Evolutionary conservation across 1,140 invertebrate species (phyloP), one percentile per base, ranked within the genome.

Genomic region (Euwallacea similis): DNA sequence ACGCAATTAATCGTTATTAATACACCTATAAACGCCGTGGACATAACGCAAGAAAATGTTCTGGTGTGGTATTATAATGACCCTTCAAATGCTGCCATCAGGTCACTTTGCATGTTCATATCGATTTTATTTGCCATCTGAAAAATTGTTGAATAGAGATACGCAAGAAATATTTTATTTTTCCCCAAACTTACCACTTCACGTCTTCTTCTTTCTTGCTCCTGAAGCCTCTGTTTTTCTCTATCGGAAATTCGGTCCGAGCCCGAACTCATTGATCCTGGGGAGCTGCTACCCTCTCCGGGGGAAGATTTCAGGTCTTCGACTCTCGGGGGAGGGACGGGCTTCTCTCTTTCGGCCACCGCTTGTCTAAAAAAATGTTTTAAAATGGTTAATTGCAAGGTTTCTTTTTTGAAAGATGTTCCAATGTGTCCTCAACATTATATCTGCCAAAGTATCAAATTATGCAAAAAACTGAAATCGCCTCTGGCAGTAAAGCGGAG

Each of bases 81-180:
- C 85, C 97, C 94, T 86, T 98, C 96, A 84, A 98, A 98, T 67
- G 93, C 94, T 79, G 95, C 94, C 94, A 98, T 97, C 80, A 98
- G 87, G 86, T 98, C 95, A 86, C 95, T 97, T 85, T 98, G 96
- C 87, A 94, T 90, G 84, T 97, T 98, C 95, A 98, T 97, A 82
- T 98, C 96, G 79, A 98, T 98, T 84, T 94, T 93, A 65, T 93
- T 91, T 64, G 94, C 94, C 91, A 95, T 90, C 95, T 97, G 88
- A 63, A 90, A 89, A 8, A n/a, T 16, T 46, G 16, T 58, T n/a
- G 60, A 60, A 74, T 46, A 47, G 3, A 33, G 41, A 33, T 13
- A 16, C 16, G 42, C 4, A 3, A 62, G 16, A 55, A 43, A 54
- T 7, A 50, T 50, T 50, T 50, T 2, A 50, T 10, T 33, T 10